Conservation (phyloP, 2,797 vertebrate genomes). For the Melanotaenia parkinsoni region DNA sequence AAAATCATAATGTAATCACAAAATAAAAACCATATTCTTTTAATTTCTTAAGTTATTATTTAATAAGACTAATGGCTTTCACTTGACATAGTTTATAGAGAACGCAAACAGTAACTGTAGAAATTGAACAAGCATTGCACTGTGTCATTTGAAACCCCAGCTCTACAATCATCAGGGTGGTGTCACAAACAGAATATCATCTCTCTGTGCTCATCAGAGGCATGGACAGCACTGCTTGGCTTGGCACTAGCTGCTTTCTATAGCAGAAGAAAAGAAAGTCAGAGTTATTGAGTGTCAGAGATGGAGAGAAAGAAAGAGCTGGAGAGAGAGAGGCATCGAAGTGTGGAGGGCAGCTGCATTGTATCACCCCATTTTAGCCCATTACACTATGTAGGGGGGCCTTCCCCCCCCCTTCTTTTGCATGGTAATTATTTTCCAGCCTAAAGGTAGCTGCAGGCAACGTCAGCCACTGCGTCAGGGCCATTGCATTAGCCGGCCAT, state of each 20-base stretch:
- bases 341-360: constrained; percentile 82
- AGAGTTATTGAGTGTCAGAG: constrained; percentile 50
- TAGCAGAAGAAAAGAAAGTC: constrained; percentile 29
- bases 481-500: constrained; percentile 85
- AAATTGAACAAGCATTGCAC: constrained; percentile 42
- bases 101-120: background rate
- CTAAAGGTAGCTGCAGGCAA: constrained; percentile 87
- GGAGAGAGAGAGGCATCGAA: constrained; percentile 57
- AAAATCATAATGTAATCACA: background rate
- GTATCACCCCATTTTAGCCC: constrained; percentile 82
- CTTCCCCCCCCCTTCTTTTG: constrained; percentile 74
- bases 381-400: constrained; percentile 79
- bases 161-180: constrained; percentile 43
- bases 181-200: constrained; percentile 63
- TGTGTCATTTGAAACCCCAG: constrained; percentile 46
- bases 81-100: background rate
- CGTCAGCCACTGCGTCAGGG: constrained; percentile 82
- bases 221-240: constrained; percentile 53
- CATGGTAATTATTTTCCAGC: constrained; percentile 89
- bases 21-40: background rate
- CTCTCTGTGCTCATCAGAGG: constrained; percentile 54
- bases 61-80: background rate
- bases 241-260: constrained; percentile 53
- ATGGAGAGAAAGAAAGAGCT: constrained; percentile 47
- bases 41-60: no score